Percentiles rank a stretch among this genome's conserved stretches.
Conservation (phyloP, 2,888 invertebrate genomes). For the Erebia epiphron region DNA sequence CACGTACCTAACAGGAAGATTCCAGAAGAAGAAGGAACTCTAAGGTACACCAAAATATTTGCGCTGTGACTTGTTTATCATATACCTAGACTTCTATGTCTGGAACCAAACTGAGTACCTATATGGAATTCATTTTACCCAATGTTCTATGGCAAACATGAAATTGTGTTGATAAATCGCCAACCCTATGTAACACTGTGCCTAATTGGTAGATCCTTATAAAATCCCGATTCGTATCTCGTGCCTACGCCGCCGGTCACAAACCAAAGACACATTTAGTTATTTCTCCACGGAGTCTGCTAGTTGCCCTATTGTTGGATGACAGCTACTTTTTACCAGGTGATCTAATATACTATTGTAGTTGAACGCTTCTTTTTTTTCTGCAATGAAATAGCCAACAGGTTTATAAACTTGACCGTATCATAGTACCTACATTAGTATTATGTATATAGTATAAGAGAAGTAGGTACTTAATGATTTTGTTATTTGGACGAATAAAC, state of each 20-base stretch:
- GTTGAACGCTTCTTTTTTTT: constrained; percentile 20
- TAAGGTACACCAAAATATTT: too few species aligned
- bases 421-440: background rate
- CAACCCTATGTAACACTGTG: constrained; percentile 59
- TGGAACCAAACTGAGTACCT: too few species aligned
- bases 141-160: too few species aligned
- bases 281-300: constrained; percentile 68
- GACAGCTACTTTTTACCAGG: constrained; percentile 36
- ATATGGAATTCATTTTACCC: too few species aligned
- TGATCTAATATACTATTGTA: constrained; percentile 33
- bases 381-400: background rate
- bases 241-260: constrained; percentile 43
- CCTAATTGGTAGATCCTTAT: constrained; percentile 71
- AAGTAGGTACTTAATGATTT: too few species aligned
- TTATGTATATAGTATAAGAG: too few species aligned
- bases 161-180: constrained; percentile 17
- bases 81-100: too few species aligned
- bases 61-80: too few species aligned
- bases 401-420: background rate
- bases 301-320: constrained; percentile 58
- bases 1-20: too few species aligned
- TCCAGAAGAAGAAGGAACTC: too few species aligned
- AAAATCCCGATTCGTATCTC: constrained; percentile 66
- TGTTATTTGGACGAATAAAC: too few species aligned
- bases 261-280: constrained; percentile 64